These are phyloP conservation scores for Ormyrus rosae DNA, from an alignment of 2,888 invertebrate species.

Conservation along the genomic window DNA sequence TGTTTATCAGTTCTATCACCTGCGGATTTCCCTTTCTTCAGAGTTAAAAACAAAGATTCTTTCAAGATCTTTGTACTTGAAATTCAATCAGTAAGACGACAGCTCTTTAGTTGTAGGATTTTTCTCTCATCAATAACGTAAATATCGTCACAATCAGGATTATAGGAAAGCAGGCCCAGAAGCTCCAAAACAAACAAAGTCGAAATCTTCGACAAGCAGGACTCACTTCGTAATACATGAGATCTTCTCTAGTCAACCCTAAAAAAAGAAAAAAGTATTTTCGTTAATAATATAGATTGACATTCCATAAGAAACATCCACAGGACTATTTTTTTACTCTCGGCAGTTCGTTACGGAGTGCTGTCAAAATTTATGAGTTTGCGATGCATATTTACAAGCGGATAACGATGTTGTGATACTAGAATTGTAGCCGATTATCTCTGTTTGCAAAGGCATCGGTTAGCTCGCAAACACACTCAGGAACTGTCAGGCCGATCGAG, in stretches of 20 bases:
- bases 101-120: slow-evolving; percentile 37
- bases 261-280: slow-evolving; percentile 41
- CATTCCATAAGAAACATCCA: too few species aligned
- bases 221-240: slow-evolving; percentile 61
- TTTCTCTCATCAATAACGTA: slow-evolving; percentile 26
- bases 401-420: background rate
- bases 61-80: background rate
- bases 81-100: background rate
- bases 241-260: slow-evolving; percentile 62
- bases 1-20: slow-evolving; percentile 29
- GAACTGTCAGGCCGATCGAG: too few species aligned
- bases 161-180: slow-evolving; percentile 64
- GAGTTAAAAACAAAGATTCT: slow-evolving; percentile 7
- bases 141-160: slow-evolving; percentile 63
- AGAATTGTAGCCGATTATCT: background rate
- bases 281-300: background rate
- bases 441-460: too few species aligned
- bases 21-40: background rate
- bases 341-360: background rate
- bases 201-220: slow-evolving; percentile 67
- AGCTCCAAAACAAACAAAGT: slow-evolving; percentile 66
- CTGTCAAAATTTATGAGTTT: slow-evolving; percentile 5
- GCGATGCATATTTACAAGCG: slow-evolving; percentile 1
- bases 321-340: background rate
- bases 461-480: too few species aligned